These are phyloP conservation scores for Acleris cristana DNA, from an alignment of 2,888 invertebrate genomes.

Conservation along the genomic window DNA sequence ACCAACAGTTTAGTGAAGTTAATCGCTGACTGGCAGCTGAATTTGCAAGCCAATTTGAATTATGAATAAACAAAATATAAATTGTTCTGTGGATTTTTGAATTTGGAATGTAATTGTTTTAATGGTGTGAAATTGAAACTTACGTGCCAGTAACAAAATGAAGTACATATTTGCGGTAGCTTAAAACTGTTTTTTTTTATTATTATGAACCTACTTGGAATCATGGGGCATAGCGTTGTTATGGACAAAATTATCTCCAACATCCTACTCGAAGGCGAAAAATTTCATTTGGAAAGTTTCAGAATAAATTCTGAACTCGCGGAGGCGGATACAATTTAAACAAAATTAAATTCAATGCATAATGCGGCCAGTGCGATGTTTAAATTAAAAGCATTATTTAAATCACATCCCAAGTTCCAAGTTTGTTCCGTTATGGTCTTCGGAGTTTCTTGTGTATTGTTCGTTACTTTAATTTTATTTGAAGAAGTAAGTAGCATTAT, in stretches of 20 bases:
- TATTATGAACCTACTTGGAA: background rate
- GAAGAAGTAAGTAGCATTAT: background rate
- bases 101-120: background rate
- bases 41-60: constrained; percentile 43
- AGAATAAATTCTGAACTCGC: constrained; percentile 37
- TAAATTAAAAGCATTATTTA: constrained; percentile 52
- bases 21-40: constrained; percentile 10
- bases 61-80: constrained; percentile 41
- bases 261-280: constrained; percentile 22
- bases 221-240: constrained; percentile 11
- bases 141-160: too few species aligned
- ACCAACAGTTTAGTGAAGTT: constrained; percentile 18
- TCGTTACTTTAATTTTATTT: constrained; percentile 12
- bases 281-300: constrained; percentile 37
- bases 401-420: constrained; percentile 41
- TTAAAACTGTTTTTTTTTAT: too few species aligned
- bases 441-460: constrained; percentile 17
- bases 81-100: background rate
- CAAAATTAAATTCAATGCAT: constrained; percentile 49
- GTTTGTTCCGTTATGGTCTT: constrained; percentile 47
- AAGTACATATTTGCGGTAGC: too few species aligned
- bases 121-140: too few species aligned
- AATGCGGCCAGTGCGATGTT: constrained; percentile 38
- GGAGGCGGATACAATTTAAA: constrained; percentile 42
- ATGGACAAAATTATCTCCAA: constrained; percentile 15